Evolutionary conservation across 1,140 invertebrate genomes (phyloP).

Genomic region (Temnothorax longispinosus): DNA sequence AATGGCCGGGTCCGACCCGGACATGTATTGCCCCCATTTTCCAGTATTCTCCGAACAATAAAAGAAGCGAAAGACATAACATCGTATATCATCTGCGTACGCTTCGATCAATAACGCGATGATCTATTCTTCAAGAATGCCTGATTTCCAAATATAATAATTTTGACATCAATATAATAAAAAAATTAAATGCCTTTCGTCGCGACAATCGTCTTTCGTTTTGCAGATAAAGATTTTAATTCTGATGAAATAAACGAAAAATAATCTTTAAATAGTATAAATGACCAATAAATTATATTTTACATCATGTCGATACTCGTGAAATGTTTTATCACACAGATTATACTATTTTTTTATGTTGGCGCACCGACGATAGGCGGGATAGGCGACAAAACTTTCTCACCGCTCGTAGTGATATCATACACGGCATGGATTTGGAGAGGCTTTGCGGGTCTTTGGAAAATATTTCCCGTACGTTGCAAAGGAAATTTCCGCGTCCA

Average conservation of each 20-base stretch:
- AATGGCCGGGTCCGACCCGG: slow-evolving; percentile 70
- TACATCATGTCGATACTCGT: not conserved
- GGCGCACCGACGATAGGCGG: not conserved
- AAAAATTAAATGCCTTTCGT: not conserved
- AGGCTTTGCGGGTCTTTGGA: slow-evolving; percentile 71
- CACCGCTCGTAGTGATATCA: slow-evolving; percentile 52
- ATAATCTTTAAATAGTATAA: not conserved
- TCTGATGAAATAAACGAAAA: not conserved
- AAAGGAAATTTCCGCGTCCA: slow-evolving; percentile 72
- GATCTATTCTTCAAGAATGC: not conserved
- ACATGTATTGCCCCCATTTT: slow-evolving; percentile 78
- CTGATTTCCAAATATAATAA: not conserved
- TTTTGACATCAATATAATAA: not conserved
- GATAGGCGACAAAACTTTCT: slow-evolving; percentile 71
- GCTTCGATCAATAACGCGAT: not conserved
- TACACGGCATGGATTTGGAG: slow-evolving; percentile 70
- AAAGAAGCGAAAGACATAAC: slow-evolving; percentile 21
- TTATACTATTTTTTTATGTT: slow-evolving; percentile 7
- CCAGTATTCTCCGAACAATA: slow-evolving; percentile 14
- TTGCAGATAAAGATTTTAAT: not conserved
- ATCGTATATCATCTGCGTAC: not conserved
- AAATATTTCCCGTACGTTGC: slow-evolving; percentile 76
- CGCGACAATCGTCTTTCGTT: not conserved
- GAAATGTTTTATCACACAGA: not conserved
- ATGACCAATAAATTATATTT: not conserved